A percentile compares a stretch with the other conserved stretches of the same genome.
Conservation (phyloP, 2,888 invertebrate species). For the Agrochola macilenta region DNA sequence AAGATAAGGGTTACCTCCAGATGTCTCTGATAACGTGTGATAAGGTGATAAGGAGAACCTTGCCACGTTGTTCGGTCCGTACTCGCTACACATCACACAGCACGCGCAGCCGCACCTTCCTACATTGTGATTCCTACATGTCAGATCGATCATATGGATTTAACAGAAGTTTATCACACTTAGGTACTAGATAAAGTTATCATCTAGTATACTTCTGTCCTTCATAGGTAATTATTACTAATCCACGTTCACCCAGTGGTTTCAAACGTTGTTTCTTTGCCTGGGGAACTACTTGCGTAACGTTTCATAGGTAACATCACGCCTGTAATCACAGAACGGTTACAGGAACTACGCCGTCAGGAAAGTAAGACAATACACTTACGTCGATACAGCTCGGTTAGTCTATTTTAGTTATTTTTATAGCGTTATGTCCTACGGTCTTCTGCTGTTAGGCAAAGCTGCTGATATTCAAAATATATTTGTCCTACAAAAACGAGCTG, state of each 20-base stretch:
- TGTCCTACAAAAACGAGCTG: no score
- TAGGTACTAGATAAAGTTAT: background rate
- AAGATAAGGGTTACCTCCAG: constrained; percentile 10
- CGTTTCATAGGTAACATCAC: background rate
- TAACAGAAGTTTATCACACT: background rate
- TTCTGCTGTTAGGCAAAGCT: no score
- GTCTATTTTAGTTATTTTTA: no score
- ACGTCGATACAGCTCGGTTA: no score
- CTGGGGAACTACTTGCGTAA: background rate
- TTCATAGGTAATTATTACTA: no score
- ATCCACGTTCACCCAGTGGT: background rate
- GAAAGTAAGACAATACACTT: no score
- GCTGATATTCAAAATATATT: no score
- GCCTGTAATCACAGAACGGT: background rate
- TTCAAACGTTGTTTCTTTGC: background rate
- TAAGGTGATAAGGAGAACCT: background rate
- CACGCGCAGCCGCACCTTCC: background rate
- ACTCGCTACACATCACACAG: background rate
- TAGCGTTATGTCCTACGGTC: no score
- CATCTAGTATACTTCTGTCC: background rate
- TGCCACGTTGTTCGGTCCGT: background rate
- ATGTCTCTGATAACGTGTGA: constrained; percentile 5
- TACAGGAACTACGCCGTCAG: no score
- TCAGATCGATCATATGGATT: background rate
- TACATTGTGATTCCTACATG: no score